Evolutionary conservation across 2,888 invertebrate species (phyloP).

Genomic region (Salticus scenicus): DNA sequence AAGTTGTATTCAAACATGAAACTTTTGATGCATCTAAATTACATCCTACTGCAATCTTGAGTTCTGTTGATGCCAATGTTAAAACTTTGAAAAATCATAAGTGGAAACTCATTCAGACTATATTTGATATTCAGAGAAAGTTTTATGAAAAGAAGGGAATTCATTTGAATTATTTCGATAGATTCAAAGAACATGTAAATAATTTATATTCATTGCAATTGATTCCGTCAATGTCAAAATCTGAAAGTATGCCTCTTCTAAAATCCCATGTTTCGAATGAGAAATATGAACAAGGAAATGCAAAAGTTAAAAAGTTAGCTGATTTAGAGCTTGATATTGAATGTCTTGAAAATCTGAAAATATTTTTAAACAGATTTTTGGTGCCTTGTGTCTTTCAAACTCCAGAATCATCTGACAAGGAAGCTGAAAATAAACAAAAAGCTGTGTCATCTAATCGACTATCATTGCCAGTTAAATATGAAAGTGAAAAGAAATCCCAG

Average conservation of each 20-base stretch:
- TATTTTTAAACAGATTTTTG: slow-evolving; percentile 54
- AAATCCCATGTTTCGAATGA: neutral
- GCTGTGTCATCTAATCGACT: too few species aligned
- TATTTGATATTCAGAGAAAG: slow-evolving; percentile 39
- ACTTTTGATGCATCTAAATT: neutral
- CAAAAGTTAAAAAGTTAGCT: neutral
- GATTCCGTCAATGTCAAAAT: slow-evolving; percentile 16
- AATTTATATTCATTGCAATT: slow-evolving; percentile 27
- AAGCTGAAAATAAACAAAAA: too few species aligned
- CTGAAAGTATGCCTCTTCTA: slow-evolving; percentile 37
- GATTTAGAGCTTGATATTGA: slow-evolving; percentile 56
- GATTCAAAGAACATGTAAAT: slow-evolving; percentile 29
- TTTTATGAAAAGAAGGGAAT: slow-evolving; percentile 51
- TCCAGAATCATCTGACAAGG: neutral
- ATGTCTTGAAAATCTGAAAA: slow-evolving; percentile 49
- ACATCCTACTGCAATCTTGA: neutral
- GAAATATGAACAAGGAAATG: neutral
- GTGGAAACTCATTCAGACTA: slow-evolving; percentile 38
- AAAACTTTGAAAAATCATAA: slow-evolving; percentile 39
- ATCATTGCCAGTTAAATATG: too few species aligned
- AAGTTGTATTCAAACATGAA: neutral
- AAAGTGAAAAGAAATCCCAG: too few species aligned
- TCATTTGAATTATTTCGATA: slow-evolving; percentile 39
- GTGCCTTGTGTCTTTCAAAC: slow-evolving; percentile 29
- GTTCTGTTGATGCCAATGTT: slow-evolving; percentile 26